A percentile compares a stretch with the other conserved stretches of the same genome.
Evolutionary conservation across 2,888 invertebrate species (phyloP).

Genomic region (Hydroisotoma schaefferi): DNA sequence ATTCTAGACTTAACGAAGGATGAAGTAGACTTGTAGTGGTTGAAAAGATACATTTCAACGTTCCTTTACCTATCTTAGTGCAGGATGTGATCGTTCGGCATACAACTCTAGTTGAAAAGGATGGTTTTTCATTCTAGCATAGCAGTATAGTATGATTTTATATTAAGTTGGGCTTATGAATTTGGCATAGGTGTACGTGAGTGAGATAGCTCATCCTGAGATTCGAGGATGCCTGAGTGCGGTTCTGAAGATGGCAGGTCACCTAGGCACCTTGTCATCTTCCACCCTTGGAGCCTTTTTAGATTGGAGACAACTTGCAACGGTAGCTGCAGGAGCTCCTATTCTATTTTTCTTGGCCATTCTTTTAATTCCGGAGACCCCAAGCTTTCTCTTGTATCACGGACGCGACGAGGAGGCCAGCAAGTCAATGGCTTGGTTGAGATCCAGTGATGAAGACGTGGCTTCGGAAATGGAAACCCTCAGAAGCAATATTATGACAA

Average conservation of each 20-base stretch:
- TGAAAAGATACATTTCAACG: too few relatives aligned
- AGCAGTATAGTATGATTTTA: too few relatives aligned
- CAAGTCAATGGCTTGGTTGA: slow-evolving; percentile 71
- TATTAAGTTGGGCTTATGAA: too few relatives aligned
- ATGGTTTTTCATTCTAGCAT: too few relatives aligned
- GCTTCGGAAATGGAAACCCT: slow-evolving; percentile 69
- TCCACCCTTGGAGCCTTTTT: slow-evolving; percentile 78
- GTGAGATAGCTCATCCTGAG: slow-evolving; percentile 82
- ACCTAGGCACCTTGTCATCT: slow-evolving; percentile 77
- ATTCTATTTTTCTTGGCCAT: slow-evolving; percentile 69
- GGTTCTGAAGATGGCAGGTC: slow-evolving; percentile 77
- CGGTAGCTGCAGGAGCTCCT: slow-evolving; percentile 73
- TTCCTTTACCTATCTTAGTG: too few relatives aligned
- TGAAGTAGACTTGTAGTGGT: too few relatives aligned
- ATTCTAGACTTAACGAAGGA: too few relatives aligned
- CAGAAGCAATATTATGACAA: slow-evolving; percentile 61
- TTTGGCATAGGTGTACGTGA: slow-evolving; percentile 83
- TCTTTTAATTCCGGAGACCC: slow-evolving; percentile 81
- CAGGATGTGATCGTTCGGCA: too few relatives aligned
- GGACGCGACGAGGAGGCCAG: slow-evolving; percentile 71
- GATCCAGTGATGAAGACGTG: slow-evolving; percentile 77
- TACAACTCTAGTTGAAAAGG: too few relatives aligned
- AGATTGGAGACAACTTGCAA: slow-evolving; percentile 79
- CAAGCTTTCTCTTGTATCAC: slow-evolving; percentile 73
- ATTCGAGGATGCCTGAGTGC: slow-evolving; percentile 83